Evolutionary conservation across 53 echinoderm and acorn worm species (phyloP).

Genomic region (Apostichopus leukothele): DNA sequence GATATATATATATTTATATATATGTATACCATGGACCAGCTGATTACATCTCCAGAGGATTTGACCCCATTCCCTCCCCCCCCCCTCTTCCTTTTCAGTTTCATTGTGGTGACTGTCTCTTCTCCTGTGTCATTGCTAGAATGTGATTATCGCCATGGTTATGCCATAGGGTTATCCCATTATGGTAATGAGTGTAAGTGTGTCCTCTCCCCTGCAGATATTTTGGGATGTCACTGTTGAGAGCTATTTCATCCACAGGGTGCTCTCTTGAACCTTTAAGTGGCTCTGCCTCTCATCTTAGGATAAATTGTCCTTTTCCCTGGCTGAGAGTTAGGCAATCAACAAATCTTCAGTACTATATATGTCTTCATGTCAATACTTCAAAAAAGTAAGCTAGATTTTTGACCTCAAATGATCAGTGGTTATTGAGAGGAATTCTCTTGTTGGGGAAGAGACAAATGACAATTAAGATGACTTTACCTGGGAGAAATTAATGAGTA

Average conservation of each 20-base stretch:
- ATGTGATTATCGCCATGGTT: not conserved
- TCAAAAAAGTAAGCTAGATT: no score
- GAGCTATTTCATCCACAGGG: not conserved
- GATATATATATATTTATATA: no score
- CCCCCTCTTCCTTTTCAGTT: not conserved
- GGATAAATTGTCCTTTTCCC: no score
- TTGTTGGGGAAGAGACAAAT: no score
- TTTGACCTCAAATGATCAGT: no score
- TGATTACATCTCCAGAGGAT: not conserved
- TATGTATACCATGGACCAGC: not conserved
- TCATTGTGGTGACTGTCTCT: not conserved
- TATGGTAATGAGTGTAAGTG: not conserved
- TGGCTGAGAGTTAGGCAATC: no score
- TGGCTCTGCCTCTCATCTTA: no score
- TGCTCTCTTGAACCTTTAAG: not conserved
- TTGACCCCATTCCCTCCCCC: not conserved
- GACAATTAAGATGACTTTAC: no score
- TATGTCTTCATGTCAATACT: no score
- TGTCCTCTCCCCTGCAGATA: not conserved
- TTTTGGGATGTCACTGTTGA: not conserved
- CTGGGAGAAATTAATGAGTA: no score
- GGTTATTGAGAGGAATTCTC: no score
- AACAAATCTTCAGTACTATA: no score
- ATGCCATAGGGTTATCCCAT: not conserved
- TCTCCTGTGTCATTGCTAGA: not conserved